A percentile compares a stretch with the other conserved stretches of the same genome.
These are phyloP conservation scores for Lindbergichthys nudifrons DNA, from an alignment of 2,797 vertebrate species.

Conservation along the genomic window DNA sequence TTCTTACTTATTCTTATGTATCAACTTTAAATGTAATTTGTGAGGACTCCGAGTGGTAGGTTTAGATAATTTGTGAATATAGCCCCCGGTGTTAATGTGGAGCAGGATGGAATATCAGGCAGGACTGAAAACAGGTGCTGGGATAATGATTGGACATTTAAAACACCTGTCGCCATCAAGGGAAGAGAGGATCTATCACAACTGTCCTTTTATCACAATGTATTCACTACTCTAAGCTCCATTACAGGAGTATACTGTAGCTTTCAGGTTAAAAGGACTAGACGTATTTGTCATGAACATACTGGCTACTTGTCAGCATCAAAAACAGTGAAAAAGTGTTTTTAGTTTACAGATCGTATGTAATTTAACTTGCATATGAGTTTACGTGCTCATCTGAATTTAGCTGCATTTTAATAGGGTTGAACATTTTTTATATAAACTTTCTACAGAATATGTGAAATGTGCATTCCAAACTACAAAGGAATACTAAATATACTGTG, in stretches of 20 bases:
- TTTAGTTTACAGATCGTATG: background rate
- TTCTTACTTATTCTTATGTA: no score
- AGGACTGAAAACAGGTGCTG: background rate
- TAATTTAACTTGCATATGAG: background rate
- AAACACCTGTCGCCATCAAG: slow-evolving; percentile 14
- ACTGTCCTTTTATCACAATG: slow-evolving; percentile 16
- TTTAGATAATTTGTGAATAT: background rate
- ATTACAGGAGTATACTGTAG: background rate
- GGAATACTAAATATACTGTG: background rate
- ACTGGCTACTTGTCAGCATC: background rate
- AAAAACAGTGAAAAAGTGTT: background rate
- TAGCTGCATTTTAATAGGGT: background rate
- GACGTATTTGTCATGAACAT: background rate
- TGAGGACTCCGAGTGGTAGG: no score
- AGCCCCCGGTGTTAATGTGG: background rate
- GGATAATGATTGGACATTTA: slow-evolving; percentile 21
- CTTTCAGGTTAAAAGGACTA: slow-evolving; percentile 29
- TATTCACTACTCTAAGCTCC: slow-evolving; percentile 6
- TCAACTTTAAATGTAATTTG: no score
- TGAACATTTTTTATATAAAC: background rate
- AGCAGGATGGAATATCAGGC: background rate
- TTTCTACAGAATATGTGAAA: background rate
- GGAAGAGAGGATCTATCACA: slow-evolving; percentile 19
- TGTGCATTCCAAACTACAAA: background rate
- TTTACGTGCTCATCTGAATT: background rate